These are phyloP conservation scores for Alligator mississippiensis DNA, from an alignment of 2,113 vertebrate species.

Conservation along the genomic window DNA sequence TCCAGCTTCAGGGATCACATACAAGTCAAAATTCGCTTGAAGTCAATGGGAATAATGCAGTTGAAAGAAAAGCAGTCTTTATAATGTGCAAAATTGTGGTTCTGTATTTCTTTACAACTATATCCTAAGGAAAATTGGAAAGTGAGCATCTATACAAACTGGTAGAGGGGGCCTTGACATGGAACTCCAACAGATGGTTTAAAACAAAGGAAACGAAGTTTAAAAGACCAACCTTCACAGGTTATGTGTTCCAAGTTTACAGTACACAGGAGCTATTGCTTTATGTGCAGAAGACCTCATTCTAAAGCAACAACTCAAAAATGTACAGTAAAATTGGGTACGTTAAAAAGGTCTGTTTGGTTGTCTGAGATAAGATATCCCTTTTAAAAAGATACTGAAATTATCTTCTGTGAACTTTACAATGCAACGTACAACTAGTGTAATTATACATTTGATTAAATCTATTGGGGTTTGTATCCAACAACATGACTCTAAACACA, in stretches of 20 bases:
- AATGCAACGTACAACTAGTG: neutral
- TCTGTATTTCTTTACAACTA: neutral
- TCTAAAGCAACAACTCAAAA: neutral
- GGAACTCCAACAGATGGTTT: neutral
- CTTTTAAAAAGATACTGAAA: neutral
- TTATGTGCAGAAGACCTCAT: neutral
- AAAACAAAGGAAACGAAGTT: neutral
- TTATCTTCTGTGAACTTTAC: neutral
- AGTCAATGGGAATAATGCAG: neutral
- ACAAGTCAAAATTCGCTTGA: neutral
- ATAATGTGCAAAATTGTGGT: rapidly evolving
- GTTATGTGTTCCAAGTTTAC: neutral
- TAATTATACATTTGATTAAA: neutral
- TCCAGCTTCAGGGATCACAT: neutral
- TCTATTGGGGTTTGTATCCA: neutral
- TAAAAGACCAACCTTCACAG: neutral
- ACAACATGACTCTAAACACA: neutral
- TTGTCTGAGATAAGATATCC: neutral
- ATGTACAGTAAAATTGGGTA: neutral
- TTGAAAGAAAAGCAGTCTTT: neutral
- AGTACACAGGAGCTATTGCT: neutral
- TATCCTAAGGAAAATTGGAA: neutral
- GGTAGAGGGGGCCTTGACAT: neutral
- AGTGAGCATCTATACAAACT: neutral
- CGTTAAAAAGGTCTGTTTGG: neutral